Conservation (phyloP, 2,797 vertebrate genomes). For the Odontamblyopus rebecca region DNA sequence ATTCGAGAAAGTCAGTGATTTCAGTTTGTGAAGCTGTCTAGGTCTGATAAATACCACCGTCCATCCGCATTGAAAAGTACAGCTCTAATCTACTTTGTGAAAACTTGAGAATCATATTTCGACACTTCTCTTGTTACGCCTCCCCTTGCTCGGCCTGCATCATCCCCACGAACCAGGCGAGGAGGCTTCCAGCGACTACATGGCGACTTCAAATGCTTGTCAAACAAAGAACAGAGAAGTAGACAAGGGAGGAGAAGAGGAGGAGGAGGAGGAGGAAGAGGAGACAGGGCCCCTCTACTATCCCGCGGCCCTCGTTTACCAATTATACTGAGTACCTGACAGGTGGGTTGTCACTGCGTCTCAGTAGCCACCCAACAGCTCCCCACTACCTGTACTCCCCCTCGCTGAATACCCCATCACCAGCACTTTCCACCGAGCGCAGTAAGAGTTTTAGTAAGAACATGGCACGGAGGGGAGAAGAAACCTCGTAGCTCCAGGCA, state of each 20-base stretch:
- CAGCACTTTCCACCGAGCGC: conserved; percentile 49
- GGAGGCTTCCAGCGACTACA: conserved; percentile 56
- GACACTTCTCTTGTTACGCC: conserved; percentile 18
- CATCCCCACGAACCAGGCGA: conserved; percentile 43
- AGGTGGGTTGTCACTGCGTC: conserved; percentile 80
- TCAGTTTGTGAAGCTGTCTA: conserved; percentile 39
- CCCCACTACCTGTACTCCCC: conserved; percentile 20
- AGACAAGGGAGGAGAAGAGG: conserved; percentile 50
- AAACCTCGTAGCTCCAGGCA: conserved; percentile 60
- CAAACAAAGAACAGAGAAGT: conserved; percentile 64
- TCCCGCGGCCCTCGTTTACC: conserved; percentile 81
- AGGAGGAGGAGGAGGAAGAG: conserved; percentile 27
- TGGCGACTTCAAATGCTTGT: conserved; percentile 77
- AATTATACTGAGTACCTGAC: conserved; percentile 86
- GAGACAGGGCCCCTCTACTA: conserved; percentile 50
- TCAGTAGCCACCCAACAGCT: conserved; percentile 66
- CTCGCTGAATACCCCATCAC: conserved; percentile 52
- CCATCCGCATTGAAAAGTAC: conserved; percentile 30
- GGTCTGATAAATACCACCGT: conserved; percentile 68
- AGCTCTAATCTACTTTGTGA: conserved; percentile 36
- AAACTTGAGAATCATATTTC: conserved; percentile 59
- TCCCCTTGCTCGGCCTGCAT: conserved; percentile 24
- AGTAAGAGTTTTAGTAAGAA: conserved; percentile 50
- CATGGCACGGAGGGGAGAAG: conserved; percentile 55
- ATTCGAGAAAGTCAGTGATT: not conserved